These are phyloP conservation scores for Sialis lutaria DNA, from an alignment of 2,888 invertebrate species.

Conservation along the genomic window DNA sequence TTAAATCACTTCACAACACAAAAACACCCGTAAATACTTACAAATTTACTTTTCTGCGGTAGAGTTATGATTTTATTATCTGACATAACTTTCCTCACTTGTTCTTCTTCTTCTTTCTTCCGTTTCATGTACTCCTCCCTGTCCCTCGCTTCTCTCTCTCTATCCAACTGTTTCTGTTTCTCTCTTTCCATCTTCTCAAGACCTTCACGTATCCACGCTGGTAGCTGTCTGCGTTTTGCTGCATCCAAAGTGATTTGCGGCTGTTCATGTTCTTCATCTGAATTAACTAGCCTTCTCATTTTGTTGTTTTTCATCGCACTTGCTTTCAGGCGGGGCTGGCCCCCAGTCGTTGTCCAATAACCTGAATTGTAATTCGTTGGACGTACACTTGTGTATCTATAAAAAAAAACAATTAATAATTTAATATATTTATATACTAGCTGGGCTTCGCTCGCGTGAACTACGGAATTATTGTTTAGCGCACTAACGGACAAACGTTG, in stretches of 20 bases:
- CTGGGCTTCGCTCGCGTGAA: too few relatives aligned
- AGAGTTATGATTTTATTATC: constrained; percentile 22
- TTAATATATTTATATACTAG: constrained; percentile 4
- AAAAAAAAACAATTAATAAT: constrained; percentile 1
- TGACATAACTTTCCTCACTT: constrained; percentile 27
- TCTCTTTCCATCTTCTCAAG: constrained; percentile 95
- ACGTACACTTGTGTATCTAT: constrained; percentile 11
- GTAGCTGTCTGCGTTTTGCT: constrained; percentile 72
- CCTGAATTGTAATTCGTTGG: constrained; percentile 11
- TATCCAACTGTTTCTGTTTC: constrained; percentile 72
- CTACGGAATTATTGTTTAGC: too few relatives aligned
- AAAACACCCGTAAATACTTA: constrained; percentile 20
- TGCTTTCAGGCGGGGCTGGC: neutral
- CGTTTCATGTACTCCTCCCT: constrained; percentile 38
- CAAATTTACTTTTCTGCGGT: constrained; percentile 41
- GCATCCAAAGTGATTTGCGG: constrained; percentile 44
- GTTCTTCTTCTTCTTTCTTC: constrained; percentile 33
- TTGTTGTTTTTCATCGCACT: neutral
- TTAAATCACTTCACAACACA: neutral
- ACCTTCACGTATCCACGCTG: constrained; percentile 96
- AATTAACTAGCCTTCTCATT: neutral
- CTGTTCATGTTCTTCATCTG: constrained; percentile 9
- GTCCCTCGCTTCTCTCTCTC: constrained; percentile 47
- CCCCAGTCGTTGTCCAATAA: constrained; percentile 18
- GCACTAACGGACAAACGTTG: too few relatives aligned